Base-by-base conservation (phyloP, 2,797 vertebrate species). In the Thripadectes ignobilis region DNA sequence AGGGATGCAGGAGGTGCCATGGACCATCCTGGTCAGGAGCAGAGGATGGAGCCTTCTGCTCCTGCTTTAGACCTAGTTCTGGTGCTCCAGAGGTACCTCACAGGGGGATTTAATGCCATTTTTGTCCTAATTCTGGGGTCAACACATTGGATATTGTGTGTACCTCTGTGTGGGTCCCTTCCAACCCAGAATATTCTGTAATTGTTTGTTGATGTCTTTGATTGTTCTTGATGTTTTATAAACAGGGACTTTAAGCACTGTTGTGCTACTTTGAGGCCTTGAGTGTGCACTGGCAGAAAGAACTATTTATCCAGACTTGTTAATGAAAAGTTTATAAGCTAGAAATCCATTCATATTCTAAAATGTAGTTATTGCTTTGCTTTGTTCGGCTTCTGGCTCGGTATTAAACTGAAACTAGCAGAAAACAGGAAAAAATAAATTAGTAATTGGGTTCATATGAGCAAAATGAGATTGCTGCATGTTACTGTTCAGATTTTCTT, bases 141-240 rank as follows among this genome's bases (percentile, higher is more conserved):
- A 0, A 7, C 2, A 0, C 20, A 2, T 65, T 14, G 5, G 38
- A 3, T n/a, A 1, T 8, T 51, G 3, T 32, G 3, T 32, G 9
- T 52, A 45, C 52, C 22, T 69, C 8, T 19, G 3, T 1, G 0
- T 6, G 16, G 8, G 22, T 46, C 22, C 22, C 43, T 46, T 46
- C 32, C 43, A 65, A 46, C 11, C 45, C 22, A 17, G 11, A 65
- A 12, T 65, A 46, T 34, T 46, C 32, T n/a, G 30, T 24, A 30
- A 43, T 32, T 4, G 3, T 38, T 7, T 16, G 3, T 24, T 51
- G 36, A 8, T 0, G 1, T 22, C 12, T 41, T 57, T 57, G n/a
- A 48, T 80, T 71, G 32, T 36, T 52, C 30, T 62, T 29, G 41
- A 4, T 81, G 1, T 32, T 49, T 49, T 13, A 14, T 63, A 49